Conservation (phyloP, 2,113 vertebrate genomes). For the Trochalopteron elliotii region DNA sequence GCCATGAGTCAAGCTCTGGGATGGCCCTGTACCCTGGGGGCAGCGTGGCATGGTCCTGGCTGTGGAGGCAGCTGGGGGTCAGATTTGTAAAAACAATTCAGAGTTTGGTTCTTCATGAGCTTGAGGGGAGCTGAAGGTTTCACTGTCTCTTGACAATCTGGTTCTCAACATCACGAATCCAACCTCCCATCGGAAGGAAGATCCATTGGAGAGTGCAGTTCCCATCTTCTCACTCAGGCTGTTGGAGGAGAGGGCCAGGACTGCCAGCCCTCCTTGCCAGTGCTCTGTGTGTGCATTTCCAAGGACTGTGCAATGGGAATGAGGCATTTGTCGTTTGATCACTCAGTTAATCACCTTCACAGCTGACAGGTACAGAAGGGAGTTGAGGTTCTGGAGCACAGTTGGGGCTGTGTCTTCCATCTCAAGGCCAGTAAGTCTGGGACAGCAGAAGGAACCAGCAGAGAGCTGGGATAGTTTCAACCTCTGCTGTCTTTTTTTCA, state of each 20-base stretch:
- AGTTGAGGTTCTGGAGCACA: not conserved
- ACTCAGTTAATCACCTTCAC: not conserved
- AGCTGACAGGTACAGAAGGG: not conserved
- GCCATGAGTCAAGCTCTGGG: not conserved
- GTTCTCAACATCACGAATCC: not conserved
- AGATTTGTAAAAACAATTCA: not conserved
- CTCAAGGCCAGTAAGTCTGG: not conserved
- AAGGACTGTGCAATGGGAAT: not conserved
- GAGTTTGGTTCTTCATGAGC: not conserved
- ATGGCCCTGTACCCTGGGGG: not conserved
- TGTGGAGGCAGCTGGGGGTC: not conserved
- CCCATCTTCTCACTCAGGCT: not conserved
- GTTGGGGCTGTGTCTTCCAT: not conserved
- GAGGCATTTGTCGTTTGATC: not conserved
- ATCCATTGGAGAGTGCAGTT: not conserved
- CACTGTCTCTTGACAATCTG: not conserved
- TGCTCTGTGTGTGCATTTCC: not conserved
- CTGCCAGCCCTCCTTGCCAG: not conserved
- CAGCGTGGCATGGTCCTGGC: not conserved
- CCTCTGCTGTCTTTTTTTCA: not conserved
- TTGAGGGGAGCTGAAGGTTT: not conserved
- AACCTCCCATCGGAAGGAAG: not conserved
- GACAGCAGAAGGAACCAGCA: not conserved
- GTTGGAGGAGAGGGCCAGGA: not conserved
- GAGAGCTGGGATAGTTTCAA: not conserved